Base-by-base conservation (phyloP, 2,888 invertebrate genomes). In the Catonia carolina region DNA sequence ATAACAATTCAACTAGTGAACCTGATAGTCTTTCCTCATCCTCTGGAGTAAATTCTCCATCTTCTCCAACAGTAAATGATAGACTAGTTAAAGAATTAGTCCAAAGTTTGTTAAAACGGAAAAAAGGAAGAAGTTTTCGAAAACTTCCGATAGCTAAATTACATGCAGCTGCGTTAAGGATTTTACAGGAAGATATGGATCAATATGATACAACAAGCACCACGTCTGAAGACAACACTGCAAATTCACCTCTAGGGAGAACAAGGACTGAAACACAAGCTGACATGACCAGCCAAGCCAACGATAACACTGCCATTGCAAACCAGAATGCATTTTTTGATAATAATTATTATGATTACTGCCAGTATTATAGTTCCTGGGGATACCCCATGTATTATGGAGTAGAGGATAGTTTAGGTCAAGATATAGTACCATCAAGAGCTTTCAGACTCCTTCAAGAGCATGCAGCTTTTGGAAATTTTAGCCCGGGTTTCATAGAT, bases 11-110 rank as follows among this genome's bases (percentile, higher is more conserved):
- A 15, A 73, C 71, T 59, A 76, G 75, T 57, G 77, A 77, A 66
- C 73, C 74, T 1, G 77, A 77, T 56, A 78, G 77, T 65, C 71
- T 75, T 10, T 76, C 67, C 5, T 67, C 76, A 2, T 77, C 77
- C 1, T 78, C 78, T 41, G 77, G 77, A 14, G 74, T 78, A 53
- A 77, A 75, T 12, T 77, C 78, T 7, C 75, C 75, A 2, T 70
- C 73, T 14, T 74, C 73, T 8, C 74, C 75, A 12, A 72, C 71
- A 0, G 65, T 71, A 3, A 79, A 75, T 64, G 80, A 81, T 59
- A 74, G 77, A 62, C 68, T 81, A 27, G 79, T 80, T 2, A 77
- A 77, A 55, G 81, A 81, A 66, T 67, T 81, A 54, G 77, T 81
- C 3, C 77, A 79, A 66, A 81, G 79, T 67, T 71, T 81, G 51